A percentile compares a stretch with the other conserved stretches of the same genome.
Evolutionary conservation across 2,888 invertebrate genomes (phyloP).

Genomic region (Pterostichus madidus): DNA sequence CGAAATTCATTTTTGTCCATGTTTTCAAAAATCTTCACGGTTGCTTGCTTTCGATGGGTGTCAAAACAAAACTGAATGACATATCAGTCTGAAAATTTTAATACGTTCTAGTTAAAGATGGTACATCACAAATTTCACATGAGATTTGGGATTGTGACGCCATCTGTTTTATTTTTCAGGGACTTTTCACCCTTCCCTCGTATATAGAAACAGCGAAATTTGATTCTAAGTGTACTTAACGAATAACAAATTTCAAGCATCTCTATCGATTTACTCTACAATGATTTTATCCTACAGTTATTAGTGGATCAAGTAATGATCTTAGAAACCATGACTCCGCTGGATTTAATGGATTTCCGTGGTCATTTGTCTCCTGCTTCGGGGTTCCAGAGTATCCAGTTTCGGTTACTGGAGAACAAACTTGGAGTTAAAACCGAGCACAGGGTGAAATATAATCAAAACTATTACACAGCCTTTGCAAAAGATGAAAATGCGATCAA

Average conservation of each 20-base stretch:
- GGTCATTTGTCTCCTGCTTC: constrained; percentile 96
- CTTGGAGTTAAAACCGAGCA: constrained; percentile 89
- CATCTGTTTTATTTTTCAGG: too few species aligned
- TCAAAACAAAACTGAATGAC: too few species aligned
- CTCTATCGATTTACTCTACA: constrained; percentile 40
- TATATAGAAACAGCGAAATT: constrained; percentile 46
- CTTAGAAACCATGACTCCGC: constrained; percentile 98
- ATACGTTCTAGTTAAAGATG: too few species aligned
- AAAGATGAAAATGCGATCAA: constrained; percentile 82
- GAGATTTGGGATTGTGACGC: too few species aligned
- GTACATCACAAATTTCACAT: too few species aligned
- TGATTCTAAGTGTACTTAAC: constrained; percentile 55
- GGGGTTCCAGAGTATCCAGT: constrained; percentile 98
- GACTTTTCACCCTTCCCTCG: too few species aligned
- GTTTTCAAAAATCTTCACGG: too few species aligned
- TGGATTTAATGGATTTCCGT: constrained; percentile 99
- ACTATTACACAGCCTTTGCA: constrained; percentile 92
- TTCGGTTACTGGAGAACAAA: constrained; percentile 97
- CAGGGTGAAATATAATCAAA: constrained; percentile 95
- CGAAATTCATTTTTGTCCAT: too few species aligned
- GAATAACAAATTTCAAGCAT: constrained; percentile 49
- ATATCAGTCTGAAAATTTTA: too few species aligned
- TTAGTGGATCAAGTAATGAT: constrained; percentile 98
- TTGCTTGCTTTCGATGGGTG: too few species aligned
- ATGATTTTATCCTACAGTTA: constrained; percentile 81